phyloP scores from a whole-genome alignment of 2,797 vertebrate species.

The Podarcis lilfordi region DNA sequence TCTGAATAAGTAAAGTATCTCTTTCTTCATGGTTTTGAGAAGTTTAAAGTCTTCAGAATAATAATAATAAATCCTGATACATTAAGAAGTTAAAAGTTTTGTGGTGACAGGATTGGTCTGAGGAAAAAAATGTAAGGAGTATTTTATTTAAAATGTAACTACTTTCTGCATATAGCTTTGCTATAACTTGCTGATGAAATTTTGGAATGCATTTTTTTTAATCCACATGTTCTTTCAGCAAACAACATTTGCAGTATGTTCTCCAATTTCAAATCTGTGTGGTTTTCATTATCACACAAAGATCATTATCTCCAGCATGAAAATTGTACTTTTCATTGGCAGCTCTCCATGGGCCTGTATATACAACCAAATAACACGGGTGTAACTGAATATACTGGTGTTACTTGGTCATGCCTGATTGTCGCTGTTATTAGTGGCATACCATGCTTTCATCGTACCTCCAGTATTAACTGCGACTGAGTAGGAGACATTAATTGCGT shows the following conservation, averaged over 20 bases:
- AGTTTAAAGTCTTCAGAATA: not conserved
- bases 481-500: not conserved
- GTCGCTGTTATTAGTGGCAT: not conserved
- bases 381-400: not conserved
- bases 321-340: not conserved
- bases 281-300: slow-evolving; percentile 23
- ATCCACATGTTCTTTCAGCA: not conserved
- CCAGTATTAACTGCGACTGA: slow-evolving; percentile 9
- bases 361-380: not conserved
- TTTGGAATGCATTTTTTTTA: not conserved
- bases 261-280: not conserved
- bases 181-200: not conserved
- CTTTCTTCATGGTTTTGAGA: not conserved
- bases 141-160: not conserved
- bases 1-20: not conserved
- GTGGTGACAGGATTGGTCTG: not conserved
- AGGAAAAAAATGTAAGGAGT: not conserved
- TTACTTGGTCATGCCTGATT: slow-evolving; percentile 1
- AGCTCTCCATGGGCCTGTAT: slow-evolving; percentile 3
- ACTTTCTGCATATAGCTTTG: not conserved
- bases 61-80: not conserved
- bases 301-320: not conserved
- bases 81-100: not conserved
- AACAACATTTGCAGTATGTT: not conserved
- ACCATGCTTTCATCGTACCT: not conserved